Evolutionary conservation across 1,140 invertebrate genomes (phyloP).

Genomic region (Lucilia sericata): DNA sequence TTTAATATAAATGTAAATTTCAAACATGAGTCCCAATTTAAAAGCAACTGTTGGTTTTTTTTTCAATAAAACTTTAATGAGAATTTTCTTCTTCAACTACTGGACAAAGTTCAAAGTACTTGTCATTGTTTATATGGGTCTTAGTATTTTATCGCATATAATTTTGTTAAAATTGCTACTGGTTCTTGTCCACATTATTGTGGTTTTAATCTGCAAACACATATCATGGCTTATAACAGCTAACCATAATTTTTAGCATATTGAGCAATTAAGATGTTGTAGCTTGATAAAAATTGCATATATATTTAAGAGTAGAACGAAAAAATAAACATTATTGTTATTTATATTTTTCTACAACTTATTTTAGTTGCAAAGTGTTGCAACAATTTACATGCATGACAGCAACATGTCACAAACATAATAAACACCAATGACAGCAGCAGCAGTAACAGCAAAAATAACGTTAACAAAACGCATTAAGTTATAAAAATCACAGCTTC

Average conservation of each 20-base stretch:
- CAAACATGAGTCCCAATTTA: no score
- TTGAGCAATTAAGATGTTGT: slow-evolving; percentile 36
- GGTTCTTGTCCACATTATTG: no score
- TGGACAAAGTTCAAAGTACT: not conserved
- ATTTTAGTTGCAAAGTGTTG: not conserved
- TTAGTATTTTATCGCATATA: not conserved
- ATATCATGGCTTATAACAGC: not conserved
- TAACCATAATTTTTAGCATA: slow-evolving; percentile 18
- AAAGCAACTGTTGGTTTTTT: not conserved
- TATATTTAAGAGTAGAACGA: not conserved
- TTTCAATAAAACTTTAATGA: not conserved
- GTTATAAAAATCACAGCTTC: not conserved
- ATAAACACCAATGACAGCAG: slow-evolving; percentile 24
- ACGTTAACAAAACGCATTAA: not conserved
- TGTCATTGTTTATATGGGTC: not conserved
- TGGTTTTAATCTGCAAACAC: not conserved
- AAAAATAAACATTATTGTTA: not conserved
- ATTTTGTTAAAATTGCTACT: not conserved
- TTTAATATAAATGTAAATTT: not conserved
- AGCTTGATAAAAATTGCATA: not conserved
- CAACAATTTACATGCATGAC: no score
- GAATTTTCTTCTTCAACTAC: not conserved
- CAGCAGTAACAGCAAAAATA: not conserved
- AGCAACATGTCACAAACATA: slow-evolving; percentile 34
- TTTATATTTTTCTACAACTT: not conserved